Evolutionary conservation across 2,113 vertebrate genomes (phyloP).

Genomic region (Periophthalmus modestus): DNA sequence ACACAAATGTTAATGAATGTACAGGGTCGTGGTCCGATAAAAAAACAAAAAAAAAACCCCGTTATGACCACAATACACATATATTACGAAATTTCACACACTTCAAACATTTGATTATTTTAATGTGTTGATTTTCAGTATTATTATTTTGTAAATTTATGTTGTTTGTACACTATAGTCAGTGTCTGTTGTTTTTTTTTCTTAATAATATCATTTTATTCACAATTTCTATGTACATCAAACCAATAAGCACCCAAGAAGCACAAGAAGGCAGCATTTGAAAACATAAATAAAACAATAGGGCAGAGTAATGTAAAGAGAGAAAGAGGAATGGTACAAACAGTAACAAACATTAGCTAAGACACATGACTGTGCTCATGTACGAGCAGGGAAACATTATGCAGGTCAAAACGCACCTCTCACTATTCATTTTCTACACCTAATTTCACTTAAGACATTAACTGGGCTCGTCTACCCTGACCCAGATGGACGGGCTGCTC

Average conservation of each 20-base stretch:
- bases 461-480: constrained; percentile 29
- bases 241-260: background rate
- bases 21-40: background rate
- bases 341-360: constrained; percentile 35
- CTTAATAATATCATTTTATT: background rate
- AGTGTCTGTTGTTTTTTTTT: too few relatives aligned
- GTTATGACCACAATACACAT: background rate
- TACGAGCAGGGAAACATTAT: constrained; percentile 21
- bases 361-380: constrained; percentile 32
- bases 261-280: background rate
- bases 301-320: constrained; percentile 1
- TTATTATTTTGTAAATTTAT: too few relatives aligned
- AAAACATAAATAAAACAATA: background rate
- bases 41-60: background rate
- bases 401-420: constrained; percentile 28
- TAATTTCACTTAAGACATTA: constrained; percentile 38
- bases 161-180: too few relatives aligned
- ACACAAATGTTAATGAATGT: background rate
- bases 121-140: too few relatives aligned
- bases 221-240: background rate
- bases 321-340: constrained; percentile 17
- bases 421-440: constrained; percentile 21
- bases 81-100: background rate
- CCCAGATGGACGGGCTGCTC: constrained; percentile 37
- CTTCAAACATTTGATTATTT: background rate